Conservation (phyloP, 1,140 invertebrate species). For the Nebria ingens region DNA sequence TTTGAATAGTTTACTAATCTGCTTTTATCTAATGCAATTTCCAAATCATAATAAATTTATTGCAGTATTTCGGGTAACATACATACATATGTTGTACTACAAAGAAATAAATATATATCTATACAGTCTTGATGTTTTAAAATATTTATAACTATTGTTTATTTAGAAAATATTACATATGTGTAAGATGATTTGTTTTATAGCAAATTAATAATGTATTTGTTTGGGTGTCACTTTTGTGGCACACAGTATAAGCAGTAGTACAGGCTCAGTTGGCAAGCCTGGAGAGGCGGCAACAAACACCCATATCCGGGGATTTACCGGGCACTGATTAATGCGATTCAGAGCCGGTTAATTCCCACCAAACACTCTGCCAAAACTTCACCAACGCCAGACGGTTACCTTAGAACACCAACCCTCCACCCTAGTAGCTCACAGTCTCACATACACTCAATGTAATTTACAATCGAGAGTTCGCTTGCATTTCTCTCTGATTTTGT, state of each 20-base stretch:
- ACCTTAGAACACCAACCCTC: not conserved
- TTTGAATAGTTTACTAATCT: too few species aligned
- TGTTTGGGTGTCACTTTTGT: not conserved
- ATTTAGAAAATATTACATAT: too few species aligned
- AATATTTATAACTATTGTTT: too few species aligned
- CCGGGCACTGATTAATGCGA: conserved; percentile 35
- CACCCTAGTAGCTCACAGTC: not conserved
- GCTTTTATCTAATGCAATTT: too few species aligned
- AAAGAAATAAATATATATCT: too few species aligned
- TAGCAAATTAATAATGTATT: too few species aligned
- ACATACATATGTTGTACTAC: too few species aligned
- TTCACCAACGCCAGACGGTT: conserved; percentile 22
- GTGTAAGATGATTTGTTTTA: too few species aligned
- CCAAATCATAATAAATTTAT: too few species aligned
- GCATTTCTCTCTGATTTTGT: not conserved
- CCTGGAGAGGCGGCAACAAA: conserved; percentile 26
- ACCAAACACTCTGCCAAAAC: conserved; percentile 36
- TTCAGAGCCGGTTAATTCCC: conserved; percentile 35
- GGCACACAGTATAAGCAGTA: not conserved
- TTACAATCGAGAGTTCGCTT: not conserved
- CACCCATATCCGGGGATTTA: conserved; percentile 33
- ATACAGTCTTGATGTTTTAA: too few species aligned
- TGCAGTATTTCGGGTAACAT: too few species aligned
- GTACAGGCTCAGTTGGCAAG: conserved; percentile 6
- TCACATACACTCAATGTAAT: not conserved